Base-by-base conservation (phyloP, 1,140 invertebrate species). In the Nephila pilipes region DNA sequence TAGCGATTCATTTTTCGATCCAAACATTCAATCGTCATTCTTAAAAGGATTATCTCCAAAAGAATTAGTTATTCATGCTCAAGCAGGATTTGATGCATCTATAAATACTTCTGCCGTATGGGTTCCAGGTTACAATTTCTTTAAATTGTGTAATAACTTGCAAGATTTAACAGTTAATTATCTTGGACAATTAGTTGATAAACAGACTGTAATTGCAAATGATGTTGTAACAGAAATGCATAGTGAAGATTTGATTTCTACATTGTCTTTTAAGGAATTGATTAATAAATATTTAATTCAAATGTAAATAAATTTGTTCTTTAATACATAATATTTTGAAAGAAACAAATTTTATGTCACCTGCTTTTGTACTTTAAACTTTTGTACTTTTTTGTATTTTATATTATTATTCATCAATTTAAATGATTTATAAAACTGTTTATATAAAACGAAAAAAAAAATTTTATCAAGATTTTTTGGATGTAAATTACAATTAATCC, bases 51-150 rank as follows among this genome's bases (percentile, higher is more conserved):
- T 75, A 58, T 65, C 10, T 25, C 32, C 60, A 4, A 54, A n/a
- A n/a, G n/a, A n/a, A n/a, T n/a, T n/a, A n/a, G n/a, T n/a, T n/a
- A n/a, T n/a, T n/a, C n/a, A n/a, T 29, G 65, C 87, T 46, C 87
- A 88, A 88, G 87, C 87, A 25, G 87, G 87, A n/a, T 46, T 75
- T 18, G 87, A 75, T n/a, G 87, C 87, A 32, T 87, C 46, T 16
- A 60, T 87, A 12, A 32, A 65, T 65, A 36, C 85, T 36, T 1
- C 57, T 58, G 29, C 10, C 1, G 58, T 87, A 25, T 87, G 55
- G 55, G 29, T 63, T 18, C 32, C n/a, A 22, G 85, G 85, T 10
- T 87, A 87, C 38, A 46, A 32, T 87, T 87, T 60, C 63, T 87
- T 87, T 63, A 87, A 87, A 63, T 22, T 87, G 10, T n/a, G 25